Percentiles rank a stretch among this genome's conserved stretches.
phyloP scores from a whole-genome alignment of 2,888 invertebrate species.

The Pogonocherus hispidulus region DNA sequence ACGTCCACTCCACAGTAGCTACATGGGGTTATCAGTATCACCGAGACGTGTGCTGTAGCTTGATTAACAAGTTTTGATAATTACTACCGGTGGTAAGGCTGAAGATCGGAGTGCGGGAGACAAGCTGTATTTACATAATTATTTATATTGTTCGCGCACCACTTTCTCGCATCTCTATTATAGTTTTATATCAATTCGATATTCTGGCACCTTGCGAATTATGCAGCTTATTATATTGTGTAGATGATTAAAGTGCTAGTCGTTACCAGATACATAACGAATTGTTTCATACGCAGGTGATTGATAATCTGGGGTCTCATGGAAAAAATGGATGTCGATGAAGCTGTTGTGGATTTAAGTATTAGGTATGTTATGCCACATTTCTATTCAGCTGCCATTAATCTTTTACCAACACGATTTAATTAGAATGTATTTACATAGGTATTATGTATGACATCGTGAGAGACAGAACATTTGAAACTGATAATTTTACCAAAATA shows the following conservation, averaged over 20 bases:
- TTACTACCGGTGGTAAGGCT: slow-evolving; percentile 42
- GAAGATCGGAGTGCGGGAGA: slow-evolving; percentile 38
- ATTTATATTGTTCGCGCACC: slow-evolving; percentile 34
- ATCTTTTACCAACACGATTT: not conserved
- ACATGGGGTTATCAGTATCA: slow-evolving; percentile 45
- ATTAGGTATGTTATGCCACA: slow-evolving; percentile 74
- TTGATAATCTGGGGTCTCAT: slow-evolving; percentile 56
- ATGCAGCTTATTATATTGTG: slow-evolving; percentile 21
- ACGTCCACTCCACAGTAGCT: slow-evolving; percentile 35
- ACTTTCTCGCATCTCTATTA: slow-evolving; percentile 28
- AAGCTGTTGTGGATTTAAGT: slow-evolving; percentile 90
- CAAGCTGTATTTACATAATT: slow-evolving; percentile 33
- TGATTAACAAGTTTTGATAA: slow-evolving; percentile 61
- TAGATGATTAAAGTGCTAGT: slow-evolving; percentile 27
- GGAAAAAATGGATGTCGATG: slow-evolving; percentile 90
- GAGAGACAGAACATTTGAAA: not conserved
- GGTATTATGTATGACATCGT: too few relatives aligned
- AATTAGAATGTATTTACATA: not conserved
- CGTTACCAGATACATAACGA: slow-evolving; percentile 17
- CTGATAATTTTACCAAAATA: not conserved
- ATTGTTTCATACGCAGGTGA: slow-evolving; percentile 30
- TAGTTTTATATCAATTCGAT: slow-evolving; percentile 23
- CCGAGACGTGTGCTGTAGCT: slow-evolving; percentile 57
- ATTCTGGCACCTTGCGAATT: slow-evolving; percentile 10
- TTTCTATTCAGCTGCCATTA: not conserved